phyloP scores from a whole-genome alignment of 2,888 invertebrate genomes.

The Oligia fasciuncula region DNA sequence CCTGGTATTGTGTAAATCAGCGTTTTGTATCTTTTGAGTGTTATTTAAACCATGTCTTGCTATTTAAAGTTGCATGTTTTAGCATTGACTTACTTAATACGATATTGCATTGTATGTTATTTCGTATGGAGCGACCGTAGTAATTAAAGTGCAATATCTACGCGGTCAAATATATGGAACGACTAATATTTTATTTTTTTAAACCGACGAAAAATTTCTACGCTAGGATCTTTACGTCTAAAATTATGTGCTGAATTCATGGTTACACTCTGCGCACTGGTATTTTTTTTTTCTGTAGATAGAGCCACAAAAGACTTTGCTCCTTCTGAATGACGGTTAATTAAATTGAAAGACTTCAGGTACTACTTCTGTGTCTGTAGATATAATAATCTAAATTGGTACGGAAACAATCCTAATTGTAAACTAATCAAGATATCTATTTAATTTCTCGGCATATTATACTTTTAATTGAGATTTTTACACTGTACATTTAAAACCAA shows the following conservation, averaged over 20 bases:
- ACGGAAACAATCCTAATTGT: background rate
- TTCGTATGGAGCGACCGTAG: too few species aligned
- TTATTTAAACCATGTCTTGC: background rate
- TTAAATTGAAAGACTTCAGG: background rate
- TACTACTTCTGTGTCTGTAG: background rate
- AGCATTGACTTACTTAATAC: too few species aligned
- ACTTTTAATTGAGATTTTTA: background rate
- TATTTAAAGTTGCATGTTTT: background rate
- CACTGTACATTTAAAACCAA: conserved; percentile 12
- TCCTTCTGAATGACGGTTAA: background rate
- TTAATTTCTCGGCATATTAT: background rate
- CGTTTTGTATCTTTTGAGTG: conserved; percentile 1
- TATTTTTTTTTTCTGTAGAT: too few species aligned
- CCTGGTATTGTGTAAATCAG: conserved; percentile 10
- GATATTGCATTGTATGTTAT: too few species aligned
- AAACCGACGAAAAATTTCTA: too few species aligned
- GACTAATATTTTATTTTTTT: too few species aligned
- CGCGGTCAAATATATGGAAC: too few species aligned
- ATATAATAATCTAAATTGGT: background rate
- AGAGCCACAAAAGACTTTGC: background rate
- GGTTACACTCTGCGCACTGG: too few species aligned
- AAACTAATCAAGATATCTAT: background rate
- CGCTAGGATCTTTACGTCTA: too few species aligned
- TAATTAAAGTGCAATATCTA: too few species aligned
- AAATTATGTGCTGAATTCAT: too few species aligned